These are phyloP conservation scores for Manis crassicaudata DNA, from an alignment of 2,797 vertebrate species.

Conservation along the genomic window DNA sequence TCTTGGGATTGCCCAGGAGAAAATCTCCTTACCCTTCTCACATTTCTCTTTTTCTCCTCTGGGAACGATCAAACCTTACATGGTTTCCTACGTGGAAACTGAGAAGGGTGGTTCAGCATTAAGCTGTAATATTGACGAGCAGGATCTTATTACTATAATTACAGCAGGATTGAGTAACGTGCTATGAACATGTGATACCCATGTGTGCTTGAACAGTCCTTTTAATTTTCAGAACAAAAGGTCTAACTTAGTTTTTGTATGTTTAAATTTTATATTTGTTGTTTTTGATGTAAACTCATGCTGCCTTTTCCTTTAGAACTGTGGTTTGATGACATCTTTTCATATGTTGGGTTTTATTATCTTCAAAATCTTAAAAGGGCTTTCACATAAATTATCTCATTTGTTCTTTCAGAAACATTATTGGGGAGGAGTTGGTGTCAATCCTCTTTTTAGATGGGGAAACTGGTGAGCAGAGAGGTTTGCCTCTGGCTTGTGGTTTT, in stretches of 20 bases:
- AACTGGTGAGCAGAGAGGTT: background rate
- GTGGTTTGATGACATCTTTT: background rate
- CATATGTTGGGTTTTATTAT: constrained; percentile 25
- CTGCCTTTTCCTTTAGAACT: constrained; percentile 14
- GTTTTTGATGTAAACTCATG: background rate
- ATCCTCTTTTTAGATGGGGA: constrained; percentile 29
- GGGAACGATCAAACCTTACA: constrained; percentile 50
- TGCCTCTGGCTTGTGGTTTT: constrained; percentile 6
- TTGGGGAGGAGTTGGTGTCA: constrained; percentile 43
- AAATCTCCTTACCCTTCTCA: background rate
- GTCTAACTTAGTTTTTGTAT: background rate
- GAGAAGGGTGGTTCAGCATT: constrained; percentile 44
- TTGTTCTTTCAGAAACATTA: constrained; percentile 36
- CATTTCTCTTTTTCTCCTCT: constrained; percentile 55
- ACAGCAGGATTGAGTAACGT: constrained; percentile 47
- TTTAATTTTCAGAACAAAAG: constrained; percentile 61
- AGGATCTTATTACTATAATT: constrained; percentile 68
- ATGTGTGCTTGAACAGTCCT: constrained; percentile 18
- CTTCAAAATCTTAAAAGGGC: constrained; percentile 20
- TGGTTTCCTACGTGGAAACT: constrained; percentile 50
- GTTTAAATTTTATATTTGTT: constrained; percentile 13
- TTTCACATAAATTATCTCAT: constrained; percentile 42
- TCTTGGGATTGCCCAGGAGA: constrained; percentile 20
- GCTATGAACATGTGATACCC: constrained; percentile 44
- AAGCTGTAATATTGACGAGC: constrained; percentile 51